Evolutionary conservation across 2,797 vertebrate genomes (phyloP).

Genomic region (Sebastes itinus): DNA sequence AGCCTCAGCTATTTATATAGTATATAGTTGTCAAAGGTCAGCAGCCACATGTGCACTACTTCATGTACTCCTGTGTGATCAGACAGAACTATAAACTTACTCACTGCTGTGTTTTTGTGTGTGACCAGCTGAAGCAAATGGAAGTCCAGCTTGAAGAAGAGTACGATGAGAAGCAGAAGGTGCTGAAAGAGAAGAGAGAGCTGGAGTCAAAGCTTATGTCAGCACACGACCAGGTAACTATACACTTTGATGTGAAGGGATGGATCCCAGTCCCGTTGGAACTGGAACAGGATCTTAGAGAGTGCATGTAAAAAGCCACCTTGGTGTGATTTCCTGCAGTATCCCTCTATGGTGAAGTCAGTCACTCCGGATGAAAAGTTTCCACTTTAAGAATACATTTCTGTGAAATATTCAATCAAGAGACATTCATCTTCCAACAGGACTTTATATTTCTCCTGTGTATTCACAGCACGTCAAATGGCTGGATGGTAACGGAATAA

Average conservation of each 20-base stretch:
- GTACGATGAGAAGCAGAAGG: conserved; percentile 97
- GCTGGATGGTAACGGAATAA: neutral
- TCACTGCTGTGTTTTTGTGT: neutral
- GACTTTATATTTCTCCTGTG: neutral
- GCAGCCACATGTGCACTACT: neutral
- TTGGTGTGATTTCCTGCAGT: neutral
- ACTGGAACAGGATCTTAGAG: neutral
- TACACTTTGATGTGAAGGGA: accelerated
- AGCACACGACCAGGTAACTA: conserved; percentile 89
- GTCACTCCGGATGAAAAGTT: neutral
- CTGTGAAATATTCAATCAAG: neutral
- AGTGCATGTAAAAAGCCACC: neutral
- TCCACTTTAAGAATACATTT: neutral
- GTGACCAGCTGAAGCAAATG: conserved; percentile 89
- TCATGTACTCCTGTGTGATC: neutral
- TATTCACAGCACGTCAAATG: no score
- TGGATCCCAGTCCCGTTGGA: neutral
- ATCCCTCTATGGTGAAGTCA: neutral
- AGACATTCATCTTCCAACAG: neutral
- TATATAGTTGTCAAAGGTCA: neutral
- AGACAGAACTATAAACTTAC: neutral
- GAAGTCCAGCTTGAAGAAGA: conserved; percentile 97
- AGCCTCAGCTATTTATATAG: neutral
- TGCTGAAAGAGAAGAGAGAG: conserved; percentile 93
- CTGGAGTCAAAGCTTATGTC: conserved; percentile 90